A percentile compares a stretch with the other conserved stretches of the same genome.
These are phyloP conservation scores for Phyto melanocephala DNA, from an alignment of 2,888 invertebrate genomes.

Conservation along the genomic window DNA sequence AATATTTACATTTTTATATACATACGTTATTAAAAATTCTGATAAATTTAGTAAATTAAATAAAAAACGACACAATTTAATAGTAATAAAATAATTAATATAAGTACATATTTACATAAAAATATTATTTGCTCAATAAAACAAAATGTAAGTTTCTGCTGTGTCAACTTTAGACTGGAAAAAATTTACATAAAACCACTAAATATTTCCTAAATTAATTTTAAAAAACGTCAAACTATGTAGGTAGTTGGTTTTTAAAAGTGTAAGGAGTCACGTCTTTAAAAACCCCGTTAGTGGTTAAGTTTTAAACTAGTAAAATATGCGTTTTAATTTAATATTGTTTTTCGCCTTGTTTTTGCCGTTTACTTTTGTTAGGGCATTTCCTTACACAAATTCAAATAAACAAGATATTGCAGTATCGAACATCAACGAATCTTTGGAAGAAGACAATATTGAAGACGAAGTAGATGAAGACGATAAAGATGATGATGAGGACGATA, in stretches of 20 bases:
- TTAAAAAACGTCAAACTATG: not conserved
- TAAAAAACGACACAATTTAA: too few relatives aligned
- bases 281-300: not conserved
- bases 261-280: not conserved
- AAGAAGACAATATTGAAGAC: not conserved
- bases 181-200: not conserved
- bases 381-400: too few relatives aligned
- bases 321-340: constrained; percentile 9
- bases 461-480: not conserved
- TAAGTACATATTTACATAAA: too few relatives aligned
- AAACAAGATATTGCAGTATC: too few relatives aligned
- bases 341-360: not conserved
- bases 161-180: not conserved
- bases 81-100: too few relatives aligned
- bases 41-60: too few relatives aligned
- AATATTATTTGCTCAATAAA: too few relatives aligned
- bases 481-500: not conserved
- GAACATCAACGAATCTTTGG: not conserved
- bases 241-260: not conserved
- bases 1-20: too few relatives aligned
- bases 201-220: not conserved
- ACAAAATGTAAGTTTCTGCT: too few relatives aligned
- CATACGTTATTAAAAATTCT: too few relatives aligned
- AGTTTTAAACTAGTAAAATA: not conserved
- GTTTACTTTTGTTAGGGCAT: not conserved